Evolutionary conservation across 2,888 invertebrate genomes (phyloP).

Genomic region (Yponomeuta plumbellus): DNA sequence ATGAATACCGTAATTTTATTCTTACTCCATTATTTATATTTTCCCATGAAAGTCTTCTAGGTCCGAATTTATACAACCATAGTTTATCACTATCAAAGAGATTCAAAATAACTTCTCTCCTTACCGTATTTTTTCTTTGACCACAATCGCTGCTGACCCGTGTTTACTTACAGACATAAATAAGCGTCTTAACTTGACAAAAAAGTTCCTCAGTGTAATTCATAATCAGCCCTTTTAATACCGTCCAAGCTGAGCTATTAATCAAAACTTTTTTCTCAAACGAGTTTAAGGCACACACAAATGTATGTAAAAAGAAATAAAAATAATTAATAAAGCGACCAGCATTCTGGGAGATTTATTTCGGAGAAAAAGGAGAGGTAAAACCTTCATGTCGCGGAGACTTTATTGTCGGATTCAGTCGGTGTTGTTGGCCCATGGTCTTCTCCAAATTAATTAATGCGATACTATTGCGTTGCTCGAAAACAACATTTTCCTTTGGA

Average conservation of each 20-base stretch:
- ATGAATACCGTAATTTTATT: background rate
- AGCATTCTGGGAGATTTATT: constrained; percentile 72
- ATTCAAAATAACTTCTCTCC: background rate
- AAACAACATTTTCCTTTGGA: too few species aligned
- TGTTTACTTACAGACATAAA: constrained; percentile 51
- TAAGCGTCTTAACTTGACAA: constrained; percentile 63
- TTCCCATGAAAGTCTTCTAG: background rate
- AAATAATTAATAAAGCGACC: constrained; percentile 70
- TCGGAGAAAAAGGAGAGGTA: constrained; percentile 63
- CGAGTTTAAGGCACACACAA: constrained; percentile 55
- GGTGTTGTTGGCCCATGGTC: constrained; percentile 57
- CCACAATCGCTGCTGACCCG: constrained; percentile 36
- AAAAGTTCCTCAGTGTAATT: constrained; percentile 53
- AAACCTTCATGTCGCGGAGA: constrained; percentile 52
- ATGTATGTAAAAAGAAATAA: constrained; percentile 68
- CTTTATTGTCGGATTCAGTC: constrained; percentile 56
- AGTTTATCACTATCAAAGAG: background rate
- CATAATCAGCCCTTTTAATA: constrained; percentile 55
- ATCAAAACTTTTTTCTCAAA: constrained; percentile 58
- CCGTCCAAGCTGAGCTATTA: constrained; percentile 57
- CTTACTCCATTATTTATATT: background rate
- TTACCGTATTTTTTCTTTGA: constrained; percentile 12
- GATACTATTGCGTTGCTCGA: constrained; percentile 16
- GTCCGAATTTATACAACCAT: background rate
- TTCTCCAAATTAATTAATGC: constrained; percentile 59